Evolutionary conservation across 2,888 invertebrate species (phyloP).

Genomic region (Temnothorax unifasciatus): DNA sequence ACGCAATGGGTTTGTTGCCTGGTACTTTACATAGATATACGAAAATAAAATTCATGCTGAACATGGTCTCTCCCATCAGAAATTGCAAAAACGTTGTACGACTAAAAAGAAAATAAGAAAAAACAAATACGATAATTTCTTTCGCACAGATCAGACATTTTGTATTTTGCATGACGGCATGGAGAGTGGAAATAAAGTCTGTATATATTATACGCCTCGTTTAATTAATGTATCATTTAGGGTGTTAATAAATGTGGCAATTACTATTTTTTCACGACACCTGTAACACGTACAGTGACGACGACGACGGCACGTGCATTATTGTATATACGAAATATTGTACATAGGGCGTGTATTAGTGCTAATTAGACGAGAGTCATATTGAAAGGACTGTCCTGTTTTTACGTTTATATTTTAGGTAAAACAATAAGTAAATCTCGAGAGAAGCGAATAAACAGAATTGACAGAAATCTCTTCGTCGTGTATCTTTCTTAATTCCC

Average conservation of each 20-base stretch:
- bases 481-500: neutral
- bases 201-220: conserved; percentile 1
- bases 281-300: conserved; percentile 35
- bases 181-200: neutral
- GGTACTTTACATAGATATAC: neutral
- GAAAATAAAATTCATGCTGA: neutral
- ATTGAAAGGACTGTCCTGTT: conserved; percentile 71
- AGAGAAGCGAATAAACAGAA: conserved; percentile 61
- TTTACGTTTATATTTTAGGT: conserved; percentile 77
- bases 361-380: conserved; percentile 65
- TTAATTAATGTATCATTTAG: conserved; percentile 36
- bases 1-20: neutral
- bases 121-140: neutral
- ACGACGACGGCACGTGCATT: conserved; percentile 47
- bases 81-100: neutral
- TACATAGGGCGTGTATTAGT: conserved; percentile 65
- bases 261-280: conserved; percentile 59
- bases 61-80: neutral
- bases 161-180: neutral
- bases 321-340: conserved; percentile 61
- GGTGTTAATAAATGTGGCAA: conserved; percentile 31
- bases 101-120: neutral
- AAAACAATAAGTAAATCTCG: conserved; percentile 59
- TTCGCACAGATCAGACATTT: neutral
- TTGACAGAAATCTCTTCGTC: conserved; percentile 13